phyloP scores from a whole-genome alignment of 35 echinoderm and acorn worm genomes.

The Lytechinus variegatus region DNA sequence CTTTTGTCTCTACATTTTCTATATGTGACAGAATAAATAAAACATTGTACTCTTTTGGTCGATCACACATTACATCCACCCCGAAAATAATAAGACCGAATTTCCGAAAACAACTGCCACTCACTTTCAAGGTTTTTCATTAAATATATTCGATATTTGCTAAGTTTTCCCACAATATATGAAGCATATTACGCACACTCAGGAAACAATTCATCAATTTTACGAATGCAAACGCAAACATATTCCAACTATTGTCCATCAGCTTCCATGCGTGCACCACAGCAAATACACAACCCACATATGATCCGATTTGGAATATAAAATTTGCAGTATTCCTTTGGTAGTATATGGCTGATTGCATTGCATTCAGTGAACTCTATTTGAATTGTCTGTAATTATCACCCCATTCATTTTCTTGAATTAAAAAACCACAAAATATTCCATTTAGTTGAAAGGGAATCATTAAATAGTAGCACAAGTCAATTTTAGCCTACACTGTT shows the following conservation, averaged over 20 bases:
- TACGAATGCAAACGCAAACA: slow-evolving; percentile 17
- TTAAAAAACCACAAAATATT: neutral
- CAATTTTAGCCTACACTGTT: neutral
- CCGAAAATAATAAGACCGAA: neutral
- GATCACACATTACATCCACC: neutral
- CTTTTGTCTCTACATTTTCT: no score
- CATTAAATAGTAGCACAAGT: neutral
- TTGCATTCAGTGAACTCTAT: neutral
- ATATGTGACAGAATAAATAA: neutral
- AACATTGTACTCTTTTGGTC: neutral
- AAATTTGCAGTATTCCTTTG: neutral
- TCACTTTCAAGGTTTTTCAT: neutral
- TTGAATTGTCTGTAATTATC: neutral
- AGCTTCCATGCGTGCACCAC: neutral
- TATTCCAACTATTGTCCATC: neutral
- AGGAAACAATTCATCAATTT: slow-evolving; percentile 20
- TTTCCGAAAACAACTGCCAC: neutral
- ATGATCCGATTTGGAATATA: neutral
- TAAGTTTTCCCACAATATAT: slow-evolving; percentile 1
- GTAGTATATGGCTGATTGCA: neutral
- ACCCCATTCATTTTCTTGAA: neutral
- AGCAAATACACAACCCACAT: neutral
- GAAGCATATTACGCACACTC: neutral
- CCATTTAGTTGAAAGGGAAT: neutral
- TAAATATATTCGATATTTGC: neutral